phyloP scores from a whole-genome alignment of 2,797 vertebrate genomes.

The Falco concolor region DNA sequence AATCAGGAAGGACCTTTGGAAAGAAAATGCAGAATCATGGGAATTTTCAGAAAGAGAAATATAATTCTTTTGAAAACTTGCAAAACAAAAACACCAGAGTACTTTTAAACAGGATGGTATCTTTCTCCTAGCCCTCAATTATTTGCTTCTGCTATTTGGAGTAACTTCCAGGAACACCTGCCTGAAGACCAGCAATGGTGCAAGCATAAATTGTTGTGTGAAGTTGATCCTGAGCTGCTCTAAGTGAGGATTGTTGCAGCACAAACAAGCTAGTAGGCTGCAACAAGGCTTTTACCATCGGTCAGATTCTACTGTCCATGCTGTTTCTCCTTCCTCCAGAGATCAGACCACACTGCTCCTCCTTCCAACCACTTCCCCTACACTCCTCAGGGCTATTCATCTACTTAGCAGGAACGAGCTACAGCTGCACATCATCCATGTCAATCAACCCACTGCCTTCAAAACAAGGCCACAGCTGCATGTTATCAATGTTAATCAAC shows the following conservation, averaged over 20 bases:
- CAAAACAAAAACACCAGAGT: not conserved
- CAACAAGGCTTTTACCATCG: no score
- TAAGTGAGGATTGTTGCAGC: not conserved
- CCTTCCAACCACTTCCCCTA: no score
- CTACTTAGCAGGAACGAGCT: no score
- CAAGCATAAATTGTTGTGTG: not conserved
- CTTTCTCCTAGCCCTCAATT: not conserved
- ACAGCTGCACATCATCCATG: no score
- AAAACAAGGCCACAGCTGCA: no score
- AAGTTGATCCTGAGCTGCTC: not conserved
- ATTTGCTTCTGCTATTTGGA: not conserved
- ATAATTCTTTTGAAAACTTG: not conserved
- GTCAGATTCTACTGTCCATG: no score
- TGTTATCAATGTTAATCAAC: no score
- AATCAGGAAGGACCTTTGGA: not conserved
- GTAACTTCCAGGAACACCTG: not conserved
- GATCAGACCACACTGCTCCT: no score
- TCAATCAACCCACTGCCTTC: no score
- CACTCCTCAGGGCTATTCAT: no score
- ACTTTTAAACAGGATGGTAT: not conserved
- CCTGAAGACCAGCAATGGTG: not conserved
- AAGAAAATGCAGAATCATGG: not conserved
- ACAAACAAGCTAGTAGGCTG: no score
- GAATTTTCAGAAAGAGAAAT: not conserved
- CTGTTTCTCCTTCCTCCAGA: no score